Evolutionary conservation across 2,888 invertebrate genomes (phyloP).

Genomic region (Terebella lapidaria): DNA sequence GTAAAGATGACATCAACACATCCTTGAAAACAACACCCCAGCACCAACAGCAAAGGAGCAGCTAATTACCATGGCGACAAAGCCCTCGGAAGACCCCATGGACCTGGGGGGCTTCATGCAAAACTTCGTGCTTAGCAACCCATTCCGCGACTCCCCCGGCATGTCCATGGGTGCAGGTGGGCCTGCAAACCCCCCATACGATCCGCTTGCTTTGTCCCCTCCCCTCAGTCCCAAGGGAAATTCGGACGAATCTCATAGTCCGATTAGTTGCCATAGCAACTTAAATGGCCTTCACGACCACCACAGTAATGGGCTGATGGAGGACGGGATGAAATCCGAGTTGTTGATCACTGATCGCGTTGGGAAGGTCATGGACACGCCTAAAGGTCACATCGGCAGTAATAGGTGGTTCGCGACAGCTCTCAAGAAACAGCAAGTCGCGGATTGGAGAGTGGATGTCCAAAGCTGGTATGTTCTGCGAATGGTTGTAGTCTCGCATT

Average conservation of each 20-base stretch:
- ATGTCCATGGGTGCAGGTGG: background rate
- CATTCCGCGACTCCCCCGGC: constrained; percentile 12
- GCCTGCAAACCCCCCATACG: background rate
- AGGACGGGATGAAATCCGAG: background rate
- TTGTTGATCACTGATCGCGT: background rate
- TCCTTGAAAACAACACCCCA: too few species aligned
- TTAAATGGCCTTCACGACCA: background rate
- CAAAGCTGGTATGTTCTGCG: constrained; percentile 12
- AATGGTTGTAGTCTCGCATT: too few species aligned
- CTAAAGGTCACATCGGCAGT: constrained; percentile 17
- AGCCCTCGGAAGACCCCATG: constrained; percentile 23
- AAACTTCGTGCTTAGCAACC: constrained; percentile 24
- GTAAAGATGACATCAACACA: too few species aligned
- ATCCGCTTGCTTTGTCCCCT: background rate
- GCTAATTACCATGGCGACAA: too few species aligned
- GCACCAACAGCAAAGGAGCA: too few species aligned
- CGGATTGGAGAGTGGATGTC: constrained; percentile 8
- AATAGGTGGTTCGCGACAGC: constrained; percentile 10
- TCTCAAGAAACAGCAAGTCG: constrained; percentile 6
- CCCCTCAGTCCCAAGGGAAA: background rate
- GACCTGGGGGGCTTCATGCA: constrained; percentile 27
- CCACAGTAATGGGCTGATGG: background rate
- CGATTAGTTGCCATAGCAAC: background rate
- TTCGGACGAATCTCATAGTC: background rate
- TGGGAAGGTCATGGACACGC: constrained; percentile 7